Evolutionary conservation across 2,113 vertebrate genomes (phyloP), one percentile per base, ranked within the genome.

Genomic region (Leucopsar rothschildi): DNA sequence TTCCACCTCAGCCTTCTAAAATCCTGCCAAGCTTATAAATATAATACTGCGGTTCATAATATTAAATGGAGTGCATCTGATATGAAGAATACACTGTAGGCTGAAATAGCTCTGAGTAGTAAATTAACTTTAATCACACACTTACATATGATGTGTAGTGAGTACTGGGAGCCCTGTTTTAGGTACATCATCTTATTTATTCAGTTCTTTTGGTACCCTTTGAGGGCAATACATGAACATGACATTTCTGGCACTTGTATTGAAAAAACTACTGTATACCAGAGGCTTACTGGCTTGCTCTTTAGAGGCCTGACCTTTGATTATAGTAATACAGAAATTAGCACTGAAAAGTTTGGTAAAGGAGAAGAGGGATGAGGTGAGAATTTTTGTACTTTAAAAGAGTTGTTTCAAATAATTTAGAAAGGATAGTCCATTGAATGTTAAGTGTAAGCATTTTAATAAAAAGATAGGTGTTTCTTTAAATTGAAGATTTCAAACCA

Each of bases 61-160:
- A 82, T 83, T 90, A 88, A 92, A 81, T 11, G 15, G 44, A 92
- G 19, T 80, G 25, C 22, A 45, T 88, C 49, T 78, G 55, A 68
- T 45, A 42, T 63, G 57, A 93, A 82, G 60, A 83, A 87, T 78
- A 65, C 29, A 9, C 39, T 73, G 42, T 78, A 70, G 57, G 29
- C 55, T 90, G 91, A 85, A 90, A 60, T 80, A 76, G 24, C 53
- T 72, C 70, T 63, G 31, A 82, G 56, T 64, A 76, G 70, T 85
- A 93, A 93, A 82, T 88, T 87, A 80, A 40, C 39, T 69, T 95
- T 90, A 92, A 69, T 94, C 68, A 80, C 8, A 52, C 2, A 0
- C 37, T 81, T 83, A 83, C 45, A n/a, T 33, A 23, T 24, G 53
- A 50, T 7, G 2, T 77, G 17, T 45, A 45, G 55, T 57, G 68